phyloP scores from a whole-genome alignment of 2,113 vertebrate species.

The Panthera uncia region DNA sequence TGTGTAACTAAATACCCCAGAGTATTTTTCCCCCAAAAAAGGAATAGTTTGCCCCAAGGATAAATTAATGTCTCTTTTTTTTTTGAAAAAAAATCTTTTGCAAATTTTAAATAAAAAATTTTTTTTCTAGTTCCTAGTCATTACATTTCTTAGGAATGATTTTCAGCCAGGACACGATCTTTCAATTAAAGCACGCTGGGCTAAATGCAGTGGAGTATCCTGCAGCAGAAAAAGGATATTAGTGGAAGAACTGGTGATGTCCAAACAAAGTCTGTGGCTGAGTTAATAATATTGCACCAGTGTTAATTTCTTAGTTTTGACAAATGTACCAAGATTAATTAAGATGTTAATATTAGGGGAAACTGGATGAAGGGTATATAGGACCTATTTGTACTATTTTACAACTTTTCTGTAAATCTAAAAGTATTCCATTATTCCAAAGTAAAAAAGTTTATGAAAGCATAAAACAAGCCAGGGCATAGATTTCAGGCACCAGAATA shows the following conservation, averaged over 20 bases:
- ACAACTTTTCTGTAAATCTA: not conserved
- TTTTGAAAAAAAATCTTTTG: not conserved
- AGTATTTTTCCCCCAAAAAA: not conserved
- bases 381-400: not conserved
- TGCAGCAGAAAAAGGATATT: not conserved
- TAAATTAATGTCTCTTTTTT: not conserved
- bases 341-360: not conserved
- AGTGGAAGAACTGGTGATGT: not conserved
- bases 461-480: not conserved
- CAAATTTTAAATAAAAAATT: constrained; percentile 36
- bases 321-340: not conserved
- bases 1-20: not conserved
- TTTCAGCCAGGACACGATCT: not conserved
- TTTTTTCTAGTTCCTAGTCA: not conserved
- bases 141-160: not conserved
- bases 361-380: not conserved
- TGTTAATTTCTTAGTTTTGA: constrained; percentile 23
- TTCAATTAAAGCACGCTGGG: not conserved
- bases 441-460: not conserved
- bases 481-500: not conserved
- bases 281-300: not conserved
- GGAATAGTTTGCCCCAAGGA: not conserved
- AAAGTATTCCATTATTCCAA: constrained; percentile 40
- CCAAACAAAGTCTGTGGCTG: not conserved
- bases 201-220: not conserved